These are phyloP conservation scores for Scaptodrosophila latifasciaeformis DNA, from an alignment of 2,888 invertebrate species.

Conservation along the genomic window DNA sequence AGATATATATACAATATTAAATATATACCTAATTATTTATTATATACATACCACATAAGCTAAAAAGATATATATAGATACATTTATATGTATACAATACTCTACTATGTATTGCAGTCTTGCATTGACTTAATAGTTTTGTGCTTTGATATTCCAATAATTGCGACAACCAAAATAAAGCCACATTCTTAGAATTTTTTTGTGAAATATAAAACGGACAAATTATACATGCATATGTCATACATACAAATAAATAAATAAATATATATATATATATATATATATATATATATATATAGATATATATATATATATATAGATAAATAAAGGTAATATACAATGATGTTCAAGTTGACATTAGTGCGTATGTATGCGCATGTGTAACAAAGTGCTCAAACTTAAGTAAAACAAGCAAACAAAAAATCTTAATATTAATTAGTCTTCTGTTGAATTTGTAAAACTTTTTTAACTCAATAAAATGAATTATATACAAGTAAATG, in stretches of 20 bases:
- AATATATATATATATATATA: slow-evolving; percentile 28
- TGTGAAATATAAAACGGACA: slow-evolving; percentile 44
- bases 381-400: slow-evolving; percentile 68
- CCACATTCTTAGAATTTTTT: slow-evolving; percentile 42
- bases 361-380: slow-evolving; percentile 37
- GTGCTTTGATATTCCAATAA: slow-evolving; percentile 55
- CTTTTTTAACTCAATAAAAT: slow-evolving; percentile 56
- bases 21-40: slow-evolving; percentile 40
- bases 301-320: slow-evolving; percentile 23
- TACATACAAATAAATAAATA: slow-evolving; percentile 36
- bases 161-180: slow-evolving; percentile 40
- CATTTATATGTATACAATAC: slow-evolving; percentile 27
- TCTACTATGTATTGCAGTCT: slow-evolving; percentile 40
- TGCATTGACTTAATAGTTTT: slow-evolving; percentile 35
- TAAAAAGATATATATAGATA: slow-evolving; percentile 3
- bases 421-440: slow-evolving; percentile 41
- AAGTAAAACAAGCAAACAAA: slow-evolving; percentile 34
- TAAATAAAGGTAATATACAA: slow-evolving; percentile 24
- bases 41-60: slow-evolving; percentile 12
- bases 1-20: slow-evolving; percentile 20
- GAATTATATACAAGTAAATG: neutral
- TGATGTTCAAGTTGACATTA: slow-evolving; percentile 52
- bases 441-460: slow-evolving; percentile 60
- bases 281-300: slow-evolving; percentile 29
- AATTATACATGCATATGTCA: slow-evolving; percentile 46